Percentiles rank a stretch among this genome's conserved stretches.
phyloP scores from a whole-genome alignment of 2,113 vertebrate genomes.

The Bubo bubo region DNA sequence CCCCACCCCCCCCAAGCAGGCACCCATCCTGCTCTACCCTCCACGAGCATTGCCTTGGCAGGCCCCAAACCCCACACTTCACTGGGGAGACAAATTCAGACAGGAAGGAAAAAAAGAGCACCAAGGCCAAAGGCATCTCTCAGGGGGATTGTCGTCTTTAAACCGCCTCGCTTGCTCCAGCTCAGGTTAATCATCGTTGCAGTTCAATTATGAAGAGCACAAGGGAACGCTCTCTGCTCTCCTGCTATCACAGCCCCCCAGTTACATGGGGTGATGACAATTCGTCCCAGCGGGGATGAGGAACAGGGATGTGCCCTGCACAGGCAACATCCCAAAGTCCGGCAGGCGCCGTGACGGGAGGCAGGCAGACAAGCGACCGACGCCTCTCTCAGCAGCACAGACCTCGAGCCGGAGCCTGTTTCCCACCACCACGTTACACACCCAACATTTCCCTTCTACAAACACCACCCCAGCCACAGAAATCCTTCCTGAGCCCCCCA shows the following conservation, averaged over 20 bases:
- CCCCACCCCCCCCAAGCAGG: background rate
- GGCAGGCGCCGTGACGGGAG: accelerated
- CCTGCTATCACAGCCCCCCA: background rate
- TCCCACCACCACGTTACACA: background rate
- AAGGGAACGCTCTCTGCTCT: background rate
- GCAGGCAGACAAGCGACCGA: background rate
- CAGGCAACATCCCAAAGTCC: background rate
- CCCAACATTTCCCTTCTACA: accelerated
- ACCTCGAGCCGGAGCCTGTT: background rate
- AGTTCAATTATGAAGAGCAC: background rate
- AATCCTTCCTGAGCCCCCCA: too few relatives aligned
- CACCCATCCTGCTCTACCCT: background rate
- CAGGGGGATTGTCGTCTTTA: background rate
- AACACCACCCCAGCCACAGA: background rate
- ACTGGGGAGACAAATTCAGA: background rate
- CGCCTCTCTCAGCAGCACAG: background rate
- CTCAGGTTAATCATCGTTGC: background rate
- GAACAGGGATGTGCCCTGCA: background rate
- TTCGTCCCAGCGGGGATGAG: background rate
- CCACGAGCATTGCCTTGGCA: accelerated
- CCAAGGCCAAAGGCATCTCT: background rate
- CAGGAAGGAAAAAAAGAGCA: background rate
- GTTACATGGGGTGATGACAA: accelerated
- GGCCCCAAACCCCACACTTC: background rate
- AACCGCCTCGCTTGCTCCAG: background rate